Evolutionary conservation across 2,113 vertebrate species (phyloP).

Genomic region (Lamprotornis superbus): DNA sequence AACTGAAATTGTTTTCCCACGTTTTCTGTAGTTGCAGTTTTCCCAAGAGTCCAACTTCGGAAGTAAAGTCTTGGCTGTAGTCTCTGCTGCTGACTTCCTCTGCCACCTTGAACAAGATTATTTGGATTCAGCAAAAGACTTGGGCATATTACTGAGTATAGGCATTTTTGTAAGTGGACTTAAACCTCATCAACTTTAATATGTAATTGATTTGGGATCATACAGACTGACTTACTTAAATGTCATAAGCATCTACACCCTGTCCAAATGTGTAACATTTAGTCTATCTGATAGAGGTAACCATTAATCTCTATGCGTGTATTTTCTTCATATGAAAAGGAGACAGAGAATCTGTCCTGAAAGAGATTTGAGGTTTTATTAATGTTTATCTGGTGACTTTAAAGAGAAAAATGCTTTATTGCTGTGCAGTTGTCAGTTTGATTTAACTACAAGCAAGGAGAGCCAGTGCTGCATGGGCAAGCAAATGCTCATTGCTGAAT

Average conservation of each 20-base stretch:
- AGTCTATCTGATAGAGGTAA: neutral
- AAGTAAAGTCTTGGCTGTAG: neutral
- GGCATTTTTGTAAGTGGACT: neutral
- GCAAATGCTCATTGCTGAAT: neutral
- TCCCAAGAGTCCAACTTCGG: accelerated
- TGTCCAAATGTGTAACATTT: neutral
- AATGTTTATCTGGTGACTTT: neutral
- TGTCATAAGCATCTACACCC: neutral
- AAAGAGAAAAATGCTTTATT: neutral
- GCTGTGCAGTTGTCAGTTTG: neutral
- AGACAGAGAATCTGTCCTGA: neutral
- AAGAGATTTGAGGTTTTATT: neutral
- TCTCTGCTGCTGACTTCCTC: neutral
- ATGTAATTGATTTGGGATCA: neutral
- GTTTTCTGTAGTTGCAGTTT: neutral
- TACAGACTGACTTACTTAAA: neutral
- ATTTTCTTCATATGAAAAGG: neutral
- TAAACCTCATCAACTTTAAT: neutral
- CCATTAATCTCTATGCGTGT: neutral
- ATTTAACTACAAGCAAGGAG: neutral
- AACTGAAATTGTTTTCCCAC: neutral
- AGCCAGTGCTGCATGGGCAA: neutral
- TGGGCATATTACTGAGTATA: neutral
- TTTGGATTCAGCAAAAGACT: neutral
- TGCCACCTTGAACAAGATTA: neutral